Conservation (phyloP, 1,140 invertebrate genomes). For the Zaprionus ghesquierei region DNA sequence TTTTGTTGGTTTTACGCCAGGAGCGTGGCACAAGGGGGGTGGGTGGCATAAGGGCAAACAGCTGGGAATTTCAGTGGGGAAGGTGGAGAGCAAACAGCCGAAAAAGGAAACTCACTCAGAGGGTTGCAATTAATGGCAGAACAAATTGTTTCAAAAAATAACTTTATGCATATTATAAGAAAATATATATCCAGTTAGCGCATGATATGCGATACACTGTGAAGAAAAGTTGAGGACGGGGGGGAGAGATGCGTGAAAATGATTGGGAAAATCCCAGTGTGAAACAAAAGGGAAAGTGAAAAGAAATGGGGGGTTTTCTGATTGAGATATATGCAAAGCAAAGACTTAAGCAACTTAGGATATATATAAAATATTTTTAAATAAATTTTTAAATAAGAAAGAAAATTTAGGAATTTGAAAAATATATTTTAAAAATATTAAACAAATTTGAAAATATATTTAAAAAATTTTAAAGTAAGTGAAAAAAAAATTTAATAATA, state of each 20-base stretch:
- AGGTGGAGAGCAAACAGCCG: background rate
- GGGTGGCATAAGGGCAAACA: background rate
- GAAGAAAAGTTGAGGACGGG: background rate
- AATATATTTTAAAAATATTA: no score
- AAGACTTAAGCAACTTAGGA: no score
- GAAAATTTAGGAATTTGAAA: no score
- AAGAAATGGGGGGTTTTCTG: no score
- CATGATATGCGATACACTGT: no score
- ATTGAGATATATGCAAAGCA: no score
- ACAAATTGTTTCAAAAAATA: constrained; percentile 28
- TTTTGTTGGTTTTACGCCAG: constrained; percentile 53
- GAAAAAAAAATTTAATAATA: no score
- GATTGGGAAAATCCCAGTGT: background rate
- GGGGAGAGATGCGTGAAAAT: background rate
- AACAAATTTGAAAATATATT: no score
- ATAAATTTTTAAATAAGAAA: no score
- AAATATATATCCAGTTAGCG: background rate
- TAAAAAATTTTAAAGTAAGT: no score
- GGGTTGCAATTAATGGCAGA: constrained; percentile 39
- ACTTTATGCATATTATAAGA: background rate
- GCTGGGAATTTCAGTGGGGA: background rate
- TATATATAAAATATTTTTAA: no score
- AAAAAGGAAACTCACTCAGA: background rate
- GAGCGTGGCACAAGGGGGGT: background rate
- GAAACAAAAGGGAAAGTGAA: no score